Conservation (phyloP, 30 jellyfish, hydroid and myxozoan genomes). For the Cassiopea andromeda region DNA sequence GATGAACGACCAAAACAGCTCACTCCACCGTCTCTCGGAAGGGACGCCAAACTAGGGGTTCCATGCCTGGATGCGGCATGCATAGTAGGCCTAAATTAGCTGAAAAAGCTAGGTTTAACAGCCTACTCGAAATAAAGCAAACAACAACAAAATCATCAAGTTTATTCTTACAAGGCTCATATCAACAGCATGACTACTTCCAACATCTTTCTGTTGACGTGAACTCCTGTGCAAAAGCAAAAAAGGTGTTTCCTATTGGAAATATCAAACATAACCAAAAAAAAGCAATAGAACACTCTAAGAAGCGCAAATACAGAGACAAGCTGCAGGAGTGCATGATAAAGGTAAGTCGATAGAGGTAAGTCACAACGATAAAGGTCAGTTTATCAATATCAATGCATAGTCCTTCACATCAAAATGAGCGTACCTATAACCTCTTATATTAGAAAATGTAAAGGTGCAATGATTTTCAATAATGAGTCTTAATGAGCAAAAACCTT, state of each 20-base stretch:
- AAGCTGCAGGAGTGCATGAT: too few relatives aligned
- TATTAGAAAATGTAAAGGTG: too few relatives aligned
- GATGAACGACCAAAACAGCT: too few relatives aligned
- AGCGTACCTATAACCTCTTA: background rate
- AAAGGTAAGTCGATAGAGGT: too few relatives aligned
- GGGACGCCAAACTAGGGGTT: too few relatives aligned
- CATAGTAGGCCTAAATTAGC: too few relatives aligned
- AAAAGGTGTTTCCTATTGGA: background rate
- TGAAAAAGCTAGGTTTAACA: too few relatives aligned
- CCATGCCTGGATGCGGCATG: too few relatives aligned
- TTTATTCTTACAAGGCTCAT: background rate
- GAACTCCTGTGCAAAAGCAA: background rate
- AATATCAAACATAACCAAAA: background rate
- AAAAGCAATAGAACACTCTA: background rate
- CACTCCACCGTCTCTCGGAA: too few relatives aligned
- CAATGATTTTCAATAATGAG: too few relatives aligned
- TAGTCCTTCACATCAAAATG: background rate
- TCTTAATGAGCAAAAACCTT: background rate
- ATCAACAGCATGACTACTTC: background rate
- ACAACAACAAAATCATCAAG: background rate
- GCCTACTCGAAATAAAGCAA: background rate
- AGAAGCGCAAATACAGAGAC: background rate
- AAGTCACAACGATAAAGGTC: too few relatives aligned
- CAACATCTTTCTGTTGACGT: background rate
- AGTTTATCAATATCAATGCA: too few relatives aligned